Base-by-base conservation (phyloP, 1,140 invertebrate genomes). In the Limonius californicus region DNA sequence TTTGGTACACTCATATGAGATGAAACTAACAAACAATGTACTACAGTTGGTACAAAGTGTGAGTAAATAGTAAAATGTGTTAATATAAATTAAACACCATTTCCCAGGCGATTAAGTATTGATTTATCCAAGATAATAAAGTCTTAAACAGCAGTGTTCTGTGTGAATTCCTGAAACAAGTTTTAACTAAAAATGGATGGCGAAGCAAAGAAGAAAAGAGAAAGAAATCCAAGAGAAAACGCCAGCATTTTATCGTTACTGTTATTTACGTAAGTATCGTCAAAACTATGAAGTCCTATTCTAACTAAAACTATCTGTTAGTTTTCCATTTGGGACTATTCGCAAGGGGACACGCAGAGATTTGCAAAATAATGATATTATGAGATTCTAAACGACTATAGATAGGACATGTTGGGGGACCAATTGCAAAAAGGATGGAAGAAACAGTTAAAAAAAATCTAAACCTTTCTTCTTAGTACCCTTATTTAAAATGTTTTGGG, bases 281-380 rank as follows among this genome's bases (percentile, higher is more conserved):
- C n/a, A 2, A 39, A 39, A 14, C 35, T 14, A 27, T 3, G 16
- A 30, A 32, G 39, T 39, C 12, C 20, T 20, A 55, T n/a, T 23
- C 18, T 30, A 30, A 23, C 23, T n/a, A 54, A 54, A 54, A 8
- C 4, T 21, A 15, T 7, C 1, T 65, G 68, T 42, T 30, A 73
- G 72, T 42, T 73, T 69, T 43, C 63, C 68, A 9, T 62, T 50
- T 14, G 57, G 64, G 1, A 66, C 73, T 8, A 67, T 72, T 57
- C 19, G 56, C 14, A 67, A 68, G 56, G 68, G 63, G 12, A 61
- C 63, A 7, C 67, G 65, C 54, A 57, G 54, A 14, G 71, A 70
- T 32, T 50, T 72, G 12, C 56, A 66, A 59, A 70, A 71, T 32
- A 63, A 68, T 27, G 71, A 72, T 47, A 54, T 72, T 72, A 71